phyloP scores from a whole-genome alignment of 1,140 invertebrate genomes.

The Neotoxoptera formosana region DNA sequence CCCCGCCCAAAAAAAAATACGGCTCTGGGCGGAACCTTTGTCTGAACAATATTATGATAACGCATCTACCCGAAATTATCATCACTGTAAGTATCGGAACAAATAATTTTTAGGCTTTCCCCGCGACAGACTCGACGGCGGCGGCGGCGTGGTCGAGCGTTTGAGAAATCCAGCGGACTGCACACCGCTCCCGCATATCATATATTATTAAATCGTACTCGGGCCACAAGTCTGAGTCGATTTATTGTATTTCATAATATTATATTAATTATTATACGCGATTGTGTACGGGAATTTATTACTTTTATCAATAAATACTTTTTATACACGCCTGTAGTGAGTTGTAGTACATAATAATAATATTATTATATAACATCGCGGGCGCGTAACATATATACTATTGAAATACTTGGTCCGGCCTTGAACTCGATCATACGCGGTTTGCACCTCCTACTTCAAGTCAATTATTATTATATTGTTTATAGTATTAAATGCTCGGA shows the following conservation, averaged over 20 bases:
- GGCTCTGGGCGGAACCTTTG: background rate
- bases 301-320: background rate
- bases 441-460: background rate
- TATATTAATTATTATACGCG: no score
- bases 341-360: background rate
- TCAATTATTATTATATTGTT: no score
- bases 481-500: background rate
- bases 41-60: background rate
- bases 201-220: background rate
- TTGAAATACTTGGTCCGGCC: background rate
- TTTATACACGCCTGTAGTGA: no score
- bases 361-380: background rate
- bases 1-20: no score
- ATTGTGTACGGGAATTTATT: background rate
- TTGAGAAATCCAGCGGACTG: background rate
- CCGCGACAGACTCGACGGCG: no score
- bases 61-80: background rate
- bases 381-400: background rate
- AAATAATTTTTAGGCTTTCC: background rate
- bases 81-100: background rate
- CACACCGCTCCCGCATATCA: no score
- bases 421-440: conserved; percentile 12
- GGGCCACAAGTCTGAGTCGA: background rate
- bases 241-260: no score
- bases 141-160: background rate